Conservation (phyloP, 2,888 invertebrate genomes). For the Charanyca ferruginea region DNA sequence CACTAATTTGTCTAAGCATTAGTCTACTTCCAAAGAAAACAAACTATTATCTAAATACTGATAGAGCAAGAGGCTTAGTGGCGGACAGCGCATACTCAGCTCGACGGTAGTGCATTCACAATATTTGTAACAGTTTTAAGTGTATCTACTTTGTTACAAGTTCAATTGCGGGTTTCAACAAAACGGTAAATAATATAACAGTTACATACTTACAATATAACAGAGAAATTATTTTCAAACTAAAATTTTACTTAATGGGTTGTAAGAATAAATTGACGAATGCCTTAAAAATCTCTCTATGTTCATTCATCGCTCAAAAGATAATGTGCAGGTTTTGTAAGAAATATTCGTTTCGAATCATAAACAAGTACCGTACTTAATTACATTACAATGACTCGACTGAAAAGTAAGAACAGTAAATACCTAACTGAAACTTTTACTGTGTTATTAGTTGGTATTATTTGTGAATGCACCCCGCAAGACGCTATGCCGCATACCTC, state of each 20-base stretch:
- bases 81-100: slow-evolving; percentile 77
- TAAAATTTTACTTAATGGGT: slow-evolving; percentile 5
- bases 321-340: slow-evolving; percentile 22
- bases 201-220: slow-evolving; percentile 2
- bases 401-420: slow-evolving; percentile 14
- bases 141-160: slow-evolving; percentile 40
- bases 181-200: slow-evolving; percentile 2
- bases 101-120: slow-evolving; percentile 83
- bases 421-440: slow-evolving; percentile 32
- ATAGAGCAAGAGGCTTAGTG: slow-evolving; percentile 78
- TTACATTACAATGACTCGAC: not conserved
- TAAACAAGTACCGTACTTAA: slow-evolving; percentile 17
- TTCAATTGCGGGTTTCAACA: slow-evolving; percentile 21
- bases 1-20: slow-evolving; percentile 71
- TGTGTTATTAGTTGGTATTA: slow-evolving; percentile 23
- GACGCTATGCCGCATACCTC: slow-evolving; percentile 85
- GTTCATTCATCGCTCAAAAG: slow-evolving; percentile 25
- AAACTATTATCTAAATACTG: slow-evolving; percentile 74
- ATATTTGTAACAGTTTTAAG: slow-evolving; percentile 46
- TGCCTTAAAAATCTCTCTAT: slow-evolving; percentile 11
- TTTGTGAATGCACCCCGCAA: slow-evolving; percentile 80
- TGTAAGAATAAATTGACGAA: slow-evolving; percentile 9
- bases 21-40: slow-evolving; percentile 78
- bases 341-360: not conserved
- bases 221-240: slow-evolving; percentile 1